phyloP scores from a whole-genome alignment of 2,888 invertebrate genomes.

The Heteropelma amictum region DNA sequence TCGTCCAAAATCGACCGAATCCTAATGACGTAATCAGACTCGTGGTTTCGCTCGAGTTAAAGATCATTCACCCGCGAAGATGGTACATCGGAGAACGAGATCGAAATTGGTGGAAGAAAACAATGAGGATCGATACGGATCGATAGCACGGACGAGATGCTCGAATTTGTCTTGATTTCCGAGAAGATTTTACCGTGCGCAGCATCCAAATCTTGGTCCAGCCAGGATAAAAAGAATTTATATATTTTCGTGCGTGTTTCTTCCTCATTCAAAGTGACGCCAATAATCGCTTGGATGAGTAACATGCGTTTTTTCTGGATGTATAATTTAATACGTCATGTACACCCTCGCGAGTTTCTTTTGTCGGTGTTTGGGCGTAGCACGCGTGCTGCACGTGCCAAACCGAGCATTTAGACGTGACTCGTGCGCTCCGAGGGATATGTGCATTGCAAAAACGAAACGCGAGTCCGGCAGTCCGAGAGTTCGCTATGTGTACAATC shows the following conservation, averaged over 20 bases:
- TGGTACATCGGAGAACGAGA: conserved; percentile 8
- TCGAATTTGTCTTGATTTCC: conserved; percentile 27
- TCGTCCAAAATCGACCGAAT: too few species aligned
- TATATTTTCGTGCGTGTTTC: neutral
- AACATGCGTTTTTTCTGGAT: too few species aligned
- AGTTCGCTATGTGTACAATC: conserved; percentile 31
- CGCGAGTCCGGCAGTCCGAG: conserved; percentile 31
- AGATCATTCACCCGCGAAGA: conserved; percentile 33
- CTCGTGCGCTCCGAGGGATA: conserved; percentile 62
- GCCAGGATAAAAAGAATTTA: neutral
- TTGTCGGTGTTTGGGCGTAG: conserved; percentile 69
- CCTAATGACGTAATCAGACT: neutral
- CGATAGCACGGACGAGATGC: conserved; percentile 11
- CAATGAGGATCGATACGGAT: conserved; percentile 20
- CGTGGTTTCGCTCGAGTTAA: conserved; percentile 33
- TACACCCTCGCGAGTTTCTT: conserved; percentile 63
- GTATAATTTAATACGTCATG: too few species aligned
- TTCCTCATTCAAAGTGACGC: neutral
- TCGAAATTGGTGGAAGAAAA: conserved; percentile 1
- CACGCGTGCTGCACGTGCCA: conserved; percentile 74
- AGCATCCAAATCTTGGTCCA: conserved; percentile 15
- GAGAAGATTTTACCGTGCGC: conserved; percentile 20
- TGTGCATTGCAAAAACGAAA: conserved; percentile 59
- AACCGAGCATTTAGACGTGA: conserved; percentile 67
- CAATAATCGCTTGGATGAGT: neutral